A percentile compares a stretch with the other conserved stretches of the same genome.
Conservation (phyloP, 1,140 invertebrate genomes). For the Cydia splendana region DNA sequence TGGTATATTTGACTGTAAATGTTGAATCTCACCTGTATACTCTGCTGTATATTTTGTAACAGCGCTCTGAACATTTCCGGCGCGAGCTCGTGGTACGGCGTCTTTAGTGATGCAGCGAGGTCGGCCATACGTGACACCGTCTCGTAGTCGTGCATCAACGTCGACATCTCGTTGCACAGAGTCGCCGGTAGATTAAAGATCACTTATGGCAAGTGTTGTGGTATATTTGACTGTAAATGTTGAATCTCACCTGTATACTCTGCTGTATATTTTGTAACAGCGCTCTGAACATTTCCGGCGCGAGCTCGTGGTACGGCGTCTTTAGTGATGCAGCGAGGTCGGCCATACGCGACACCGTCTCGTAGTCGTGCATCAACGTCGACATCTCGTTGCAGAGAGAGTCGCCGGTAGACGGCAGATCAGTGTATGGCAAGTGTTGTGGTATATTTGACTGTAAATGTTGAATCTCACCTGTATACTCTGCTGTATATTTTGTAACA, state of each 20-base stretch:
- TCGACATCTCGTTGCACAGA: conserved; percentile 92
- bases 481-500: conserved; percentile 82
- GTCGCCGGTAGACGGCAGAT: conserved; percentile 46
- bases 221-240: no score
- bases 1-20: no score
- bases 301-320: conserved; percentile 87
- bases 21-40: conserved; percentile 82
- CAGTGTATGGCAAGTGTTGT: no score
- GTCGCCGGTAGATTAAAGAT: conserved; percentile 46
- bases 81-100: conserved; percentile 86
- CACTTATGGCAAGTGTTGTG: no score
- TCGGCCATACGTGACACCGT: conserved; percentile 90
- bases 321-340: conserved; percentile 87
- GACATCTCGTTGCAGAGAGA: conserved; percentile 92
- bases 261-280: conserved; percentile 82
- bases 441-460: no score
- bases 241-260: conserved; percentile 82
- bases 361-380: conserved; percentile 95
- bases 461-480: conserved; percentile 82
- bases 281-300: conserved; percentile 80
- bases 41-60: conserved; percentile 81
- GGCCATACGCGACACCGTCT: conserved; percentile 90
- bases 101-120: conserved; percentile 86
- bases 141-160: conserved; percentile 96
- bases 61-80: conserved; percentile 81